These are phyloP conservation scores for Ladona fulva DNA, from an alignment of 1,140 invertebrate species.

Conservation along the genomic window DNA sequence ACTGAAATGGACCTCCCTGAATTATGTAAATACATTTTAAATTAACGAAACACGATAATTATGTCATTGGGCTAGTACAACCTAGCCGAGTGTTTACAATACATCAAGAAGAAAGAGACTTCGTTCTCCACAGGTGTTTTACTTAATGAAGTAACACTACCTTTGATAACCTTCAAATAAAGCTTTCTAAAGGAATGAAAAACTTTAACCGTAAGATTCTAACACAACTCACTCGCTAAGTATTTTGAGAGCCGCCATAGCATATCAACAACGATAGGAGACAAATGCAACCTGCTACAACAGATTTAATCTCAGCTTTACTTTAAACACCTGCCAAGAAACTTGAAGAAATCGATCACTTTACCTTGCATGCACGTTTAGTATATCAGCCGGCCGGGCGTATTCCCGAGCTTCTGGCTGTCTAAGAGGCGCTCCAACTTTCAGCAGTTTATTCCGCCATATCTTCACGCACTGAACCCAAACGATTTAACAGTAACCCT, in stretches of 20 bases:
- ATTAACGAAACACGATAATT: too few relatives aligned
- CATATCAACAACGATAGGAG: not conserved
- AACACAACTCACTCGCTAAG: not conserved
- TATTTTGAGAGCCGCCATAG: not conserved
- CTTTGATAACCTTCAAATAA: too few relatives aligned
- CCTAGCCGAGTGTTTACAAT: too few relatives aligned
- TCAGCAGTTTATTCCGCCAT: slow-evolving; percentile 16
- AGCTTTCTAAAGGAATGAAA: too few relatives aligned
- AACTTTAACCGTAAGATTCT: not conserved
- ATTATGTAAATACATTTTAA: too few relatives aligned
- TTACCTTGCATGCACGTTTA: slow-evolving; percentile 14
- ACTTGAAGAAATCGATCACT: slow-evolving; percentile 14
- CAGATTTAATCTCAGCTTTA: not conserved
- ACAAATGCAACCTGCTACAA: not conserved
- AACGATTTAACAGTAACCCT: slow-evolving; percentile 18
- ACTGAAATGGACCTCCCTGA: too few relatives aligned
- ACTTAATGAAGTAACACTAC: too few relatives aligned
- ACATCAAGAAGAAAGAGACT: too few relatives aligned
- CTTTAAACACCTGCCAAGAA: not conserved
- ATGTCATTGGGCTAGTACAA: too few relatives aligned
- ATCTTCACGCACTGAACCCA: slow-evolving; percentile 16
- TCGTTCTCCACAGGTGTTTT: too few relatives aligned
- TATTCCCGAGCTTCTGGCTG: slow-evolving; percentile 17
- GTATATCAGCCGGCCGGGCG: not conserved
- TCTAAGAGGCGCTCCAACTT: slow-evolving; percentile 19